Evolutionary conservation across 2,888 invertebrate genomes (phyloP), one percentile per base, ranked within the genome.

Genomic region (Drosophila pseudotalamancana): DNA sequence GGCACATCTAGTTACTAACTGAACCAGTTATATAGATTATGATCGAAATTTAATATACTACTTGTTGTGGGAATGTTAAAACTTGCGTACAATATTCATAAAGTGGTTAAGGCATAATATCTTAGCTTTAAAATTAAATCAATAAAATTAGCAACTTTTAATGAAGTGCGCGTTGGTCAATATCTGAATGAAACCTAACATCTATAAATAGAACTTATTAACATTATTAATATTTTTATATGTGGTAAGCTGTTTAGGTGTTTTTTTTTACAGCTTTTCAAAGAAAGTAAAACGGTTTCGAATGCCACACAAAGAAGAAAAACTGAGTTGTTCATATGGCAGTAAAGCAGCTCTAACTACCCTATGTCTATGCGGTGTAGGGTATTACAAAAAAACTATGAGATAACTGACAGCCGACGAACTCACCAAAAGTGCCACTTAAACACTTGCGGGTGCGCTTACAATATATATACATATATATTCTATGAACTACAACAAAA

Each of bases 361-460:
- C 37, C 27, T 3, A 6, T 29, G 3, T 6, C 0, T 0, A 1
- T 12, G 2, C 6, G 2, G n/a, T 40, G 40, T 25, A 72, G 75
- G 71, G 72, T 72, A 75, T 64, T 12, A 6, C 9, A 48, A 43
- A 21, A 31, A 42, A 54, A 50, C 62, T 50, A 37, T 63, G 32
- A 63, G 45, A 55, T 63, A 62, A 79, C 67, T 79, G 82, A 76
- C 84, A 75, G 63, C 29, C 53, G 62, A 55, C 55, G 59, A 63
- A 67, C 71, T 50, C 46, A 63, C 61, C 55, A 57, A 82, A 70
- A 70, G n/a, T 70, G 80, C 76, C 80, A 82, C 85, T 84, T 73
- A 59, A 62, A 62, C 48, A 61, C 37, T 64, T 69, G 57, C 63
- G 70, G 72, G 45, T 72, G 74, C 68, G 50, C 39, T 46, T 74